These are phyloP conservation scores for Phortica variegata DNA, from an alignment of 1,140 invertebrate genomes.

Conservation along the genomic window DNA sequence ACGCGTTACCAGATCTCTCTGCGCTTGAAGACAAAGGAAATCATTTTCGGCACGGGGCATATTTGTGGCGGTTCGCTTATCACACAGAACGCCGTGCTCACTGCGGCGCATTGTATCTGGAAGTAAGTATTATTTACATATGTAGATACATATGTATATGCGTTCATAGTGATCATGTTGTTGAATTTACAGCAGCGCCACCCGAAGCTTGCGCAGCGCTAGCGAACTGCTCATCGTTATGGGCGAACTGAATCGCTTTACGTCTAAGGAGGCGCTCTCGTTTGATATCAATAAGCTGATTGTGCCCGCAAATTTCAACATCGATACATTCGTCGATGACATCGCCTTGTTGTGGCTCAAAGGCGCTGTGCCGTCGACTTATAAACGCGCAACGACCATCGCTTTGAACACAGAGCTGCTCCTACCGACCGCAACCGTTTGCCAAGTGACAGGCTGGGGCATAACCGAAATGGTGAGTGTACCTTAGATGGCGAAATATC, in stretches of 20 bases:
- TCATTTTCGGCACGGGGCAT: constrained; percentile 42
- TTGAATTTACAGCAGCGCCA: no score
- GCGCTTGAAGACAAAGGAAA: constrained; percentile 10
- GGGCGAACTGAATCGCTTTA: no score
- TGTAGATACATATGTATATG: no score
- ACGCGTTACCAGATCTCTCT: constrained; percentile 25
- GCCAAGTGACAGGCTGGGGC: constrained; percentile 50
- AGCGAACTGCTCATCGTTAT: no score
- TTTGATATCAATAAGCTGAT: constrained; percentile 29
- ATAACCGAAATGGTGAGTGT: constrained; percentile 26
- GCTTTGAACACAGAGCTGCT: constrained; percentile 6
- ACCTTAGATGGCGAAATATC: no score
- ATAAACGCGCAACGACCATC: constrained; percentile 40
- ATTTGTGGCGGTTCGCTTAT: constrained; percentile 64
- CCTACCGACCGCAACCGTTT: constrained; percentile 17
- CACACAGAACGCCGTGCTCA: constrained; percentile 60
- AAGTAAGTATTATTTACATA: no score
- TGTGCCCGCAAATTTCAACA: constrained; percentile 24
- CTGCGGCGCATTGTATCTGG: constrained; percentile 66
- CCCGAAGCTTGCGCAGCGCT: no score
- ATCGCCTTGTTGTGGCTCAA: constrained; percentile 34
- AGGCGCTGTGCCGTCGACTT: constrained; percentile 29
- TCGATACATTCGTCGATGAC: constrained; percentile 34
- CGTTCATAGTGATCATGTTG: neutral
- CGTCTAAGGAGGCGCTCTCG: no score